These are phyloP conservation scores for Vulpes ferrilata DNA, from an alignment of 2,113 vertebrate species.

Conservation along the genomic window DNA sequence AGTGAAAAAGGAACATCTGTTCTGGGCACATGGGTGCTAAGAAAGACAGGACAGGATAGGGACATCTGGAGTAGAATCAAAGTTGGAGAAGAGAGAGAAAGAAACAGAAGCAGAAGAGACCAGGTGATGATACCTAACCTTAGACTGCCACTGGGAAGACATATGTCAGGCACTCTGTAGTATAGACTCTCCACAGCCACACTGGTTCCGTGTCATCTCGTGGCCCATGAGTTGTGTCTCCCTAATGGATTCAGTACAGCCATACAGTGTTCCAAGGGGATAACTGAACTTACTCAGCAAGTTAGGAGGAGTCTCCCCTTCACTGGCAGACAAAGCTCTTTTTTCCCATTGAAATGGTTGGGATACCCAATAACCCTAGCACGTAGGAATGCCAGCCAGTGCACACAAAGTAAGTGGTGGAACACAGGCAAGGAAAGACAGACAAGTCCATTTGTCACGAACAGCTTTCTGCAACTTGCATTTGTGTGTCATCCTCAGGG, in stretches of 20 bases:
- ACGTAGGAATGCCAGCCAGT: not conserved
- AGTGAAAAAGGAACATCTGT: not conserved
- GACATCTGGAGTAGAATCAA: not conserved
- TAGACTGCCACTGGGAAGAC: not conserved
- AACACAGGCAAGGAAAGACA: not conserved
- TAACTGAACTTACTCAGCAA: not conserved
- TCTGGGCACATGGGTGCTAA: not conserved
- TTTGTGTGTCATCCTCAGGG: not conserved
- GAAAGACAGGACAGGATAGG: not conserved
- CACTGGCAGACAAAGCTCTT: not conserved
- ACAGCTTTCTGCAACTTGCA: not conserved
- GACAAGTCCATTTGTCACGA: not conserved
- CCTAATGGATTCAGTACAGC: not conserved
- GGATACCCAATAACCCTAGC: not conserved
- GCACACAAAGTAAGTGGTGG: not conserved
- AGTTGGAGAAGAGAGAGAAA: not conserved
- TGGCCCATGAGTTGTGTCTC: not conserved
- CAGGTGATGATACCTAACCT: not conserved
- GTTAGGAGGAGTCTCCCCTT: not conserved
- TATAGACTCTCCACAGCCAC: not conserved
- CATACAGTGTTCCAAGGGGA: not conserved
- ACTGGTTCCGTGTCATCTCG: not conserved
- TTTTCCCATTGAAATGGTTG: not conserved
- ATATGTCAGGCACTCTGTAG: not conserved
- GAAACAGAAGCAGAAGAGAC: not conserved